phyloP scores from a whole-genome alignment of 2,797 vertebrate species.

The Acridotheres tristis region DNA sequence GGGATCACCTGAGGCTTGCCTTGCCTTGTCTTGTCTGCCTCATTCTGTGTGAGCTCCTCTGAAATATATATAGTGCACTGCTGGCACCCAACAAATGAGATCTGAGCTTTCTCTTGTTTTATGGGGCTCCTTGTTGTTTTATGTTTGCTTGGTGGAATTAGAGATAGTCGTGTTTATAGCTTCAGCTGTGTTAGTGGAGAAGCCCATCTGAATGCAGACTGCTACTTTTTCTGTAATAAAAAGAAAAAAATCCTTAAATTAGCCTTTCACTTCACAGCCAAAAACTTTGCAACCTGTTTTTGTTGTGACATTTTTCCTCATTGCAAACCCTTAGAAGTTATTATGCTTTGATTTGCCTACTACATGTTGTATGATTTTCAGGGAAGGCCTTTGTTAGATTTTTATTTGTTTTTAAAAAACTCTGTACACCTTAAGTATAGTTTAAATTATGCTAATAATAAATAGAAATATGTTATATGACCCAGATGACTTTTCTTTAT shows the following conservation, averaged over 20 bases:
- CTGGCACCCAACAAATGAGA: not conserved
- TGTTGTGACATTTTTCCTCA: not conserved
- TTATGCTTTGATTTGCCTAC: not conserved
- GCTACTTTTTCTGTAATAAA: slow-evolving; percentile 13
- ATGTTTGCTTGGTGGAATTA: not conserved
- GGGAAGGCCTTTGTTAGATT: not conserved
- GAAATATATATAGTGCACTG: not conserved
- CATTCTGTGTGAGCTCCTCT: not conserved
- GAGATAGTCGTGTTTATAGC: not conserved
- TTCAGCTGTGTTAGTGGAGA: not conserved
- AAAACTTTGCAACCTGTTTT: not conserved
- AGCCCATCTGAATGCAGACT: not conserved
- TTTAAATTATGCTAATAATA: slow-evolving; percentile 56
- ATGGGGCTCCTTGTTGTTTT: slow-evolving; percentile 1
- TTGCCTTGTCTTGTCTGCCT: not conserved
- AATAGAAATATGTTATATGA: slow-evolving; percentile 48
- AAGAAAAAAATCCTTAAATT: not conserved
- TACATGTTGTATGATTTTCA: not conserved
- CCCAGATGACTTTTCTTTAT: slow-evolving; percentile 54
- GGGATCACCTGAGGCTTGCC: not conserved
- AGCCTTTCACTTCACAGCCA: not conserved
- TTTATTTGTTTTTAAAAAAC: not conserved
- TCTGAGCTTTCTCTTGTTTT: not conserved
- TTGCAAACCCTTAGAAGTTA: not conserved
- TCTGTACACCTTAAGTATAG: not conserved